phyloP scores from a whole-genome alignment of 2,888 invertebrate species.

The Tricholauxania praeusta region DNA sequence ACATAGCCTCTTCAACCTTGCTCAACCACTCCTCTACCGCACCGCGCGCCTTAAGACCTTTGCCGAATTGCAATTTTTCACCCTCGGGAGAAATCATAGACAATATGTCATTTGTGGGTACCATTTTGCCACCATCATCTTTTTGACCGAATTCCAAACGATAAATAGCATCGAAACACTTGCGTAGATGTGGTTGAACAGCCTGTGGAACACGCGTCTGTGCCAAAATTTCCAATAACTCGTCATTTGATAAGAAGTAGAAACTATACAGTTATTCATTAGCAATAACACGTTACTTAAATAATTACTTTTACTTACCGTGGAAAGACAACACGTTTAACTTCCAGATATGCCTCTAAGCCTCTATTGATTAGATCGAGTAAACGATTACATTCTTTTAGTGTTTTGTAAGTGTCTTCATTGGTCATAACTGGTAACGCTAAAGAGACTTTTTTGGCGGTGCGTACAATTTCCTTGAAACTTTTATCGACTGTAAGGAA shows the following conservation, averaged over 20 bases:
- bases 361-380: conserved; percentile 92
- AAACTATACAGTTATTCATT: conserved; percentile 68
- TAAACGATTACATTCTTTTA: conserved; percentile 80
- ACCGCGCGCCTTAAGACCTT: conserved; percentile 86
- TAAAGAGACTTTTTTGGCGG: conserved; percentile 82
- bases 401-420: conserved; percentile 76
- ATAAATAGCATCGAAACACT: conserved; percentile 89
- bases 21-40: conserved; percentile 94
- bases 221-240: conserved; percentile 88
- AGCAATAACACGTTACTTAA: not conserved
- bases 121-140: conserved; percentile 72
- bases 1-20: conserved; percentile 93
- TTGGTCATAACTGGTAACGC: conserved; percentile 85
- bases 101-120: conserved; percentile 83
- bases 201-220: conserved; percentile 91
- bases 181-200: conserved; percentile 89
- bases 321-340: conserved; percentile 88
- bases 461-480: conserved; percentile 90
- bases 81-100: conserved; percentile 93
- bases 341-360: conserved; percentile 89
- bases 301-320: conserved; percentile 64
- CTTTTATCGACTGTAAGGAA: conserved; percentile 89
- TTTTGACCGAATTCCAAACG: conserved; percentile 81
- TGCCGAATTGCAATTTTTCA: conserved; percentile 82
- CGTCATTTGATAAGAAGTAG: conserved; percentile 91